Evolutionary conservation across 2,888 invertebrate genomes (phyloP), one percentile per base, ranked within the genome.

Genomic region (Exocentrus adspersus): DNA sequence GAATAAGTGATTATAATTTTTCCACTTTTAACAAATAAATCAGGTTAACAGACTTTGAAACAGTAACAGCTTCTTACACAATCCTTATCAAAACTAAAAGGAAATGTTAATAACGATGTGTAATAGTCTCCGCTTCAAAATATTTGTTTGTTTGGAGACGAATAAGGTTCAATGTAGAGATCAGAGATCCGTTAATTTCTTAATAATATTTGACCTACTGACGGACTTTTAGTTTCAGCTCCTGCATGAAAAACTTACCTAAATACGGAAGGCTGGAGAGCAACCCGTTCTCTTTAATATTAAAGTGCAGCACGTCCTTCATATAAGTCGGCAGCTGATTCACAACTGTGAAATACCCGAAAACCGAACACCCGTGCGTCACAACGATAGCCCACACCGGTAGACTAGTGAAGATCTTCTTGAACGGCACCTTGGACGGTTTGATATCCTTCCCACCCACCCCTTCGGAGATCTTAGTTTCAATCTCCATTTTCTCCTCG

Each of bases 321-420:
- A 94, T 92, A 81, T 92, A 95, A 1, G 92, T 92, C 4, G 95
- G 95, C 75, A 95, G 85, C 77, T 94, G 94, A 83, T 94, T 92
- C 71, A 94, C 90, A 28, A 95, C 91, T 9, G 93, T 94, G 83
- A 94, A 94, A 84, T 93, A 94, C 0, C 94, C 92, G 83, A 93
- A 95, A 50, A 94, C 93, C 4, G 93, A 93, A 60, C 92, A 89
- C 0, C 89, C 92, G 78, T 94, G 94, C 0, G 92, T 92, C 61
- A 94, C 82, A 69, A 94, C 87, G 78, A 94, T 93, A 10, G 94
- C 93, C 93, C 93, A 94, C 3, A 94, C 94, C 0, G 93, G 91
- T 0, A 86, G 77, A 0, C 93, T 92, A 1, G 86, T 84, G 42
- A 94, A 79, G 72, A 95, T 84, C 16, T 85, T 80, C 54, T 81